Base-by-base conservation (phyloP, 2,113 vertebrate genomes). In the Sapajus apella region DNA sequence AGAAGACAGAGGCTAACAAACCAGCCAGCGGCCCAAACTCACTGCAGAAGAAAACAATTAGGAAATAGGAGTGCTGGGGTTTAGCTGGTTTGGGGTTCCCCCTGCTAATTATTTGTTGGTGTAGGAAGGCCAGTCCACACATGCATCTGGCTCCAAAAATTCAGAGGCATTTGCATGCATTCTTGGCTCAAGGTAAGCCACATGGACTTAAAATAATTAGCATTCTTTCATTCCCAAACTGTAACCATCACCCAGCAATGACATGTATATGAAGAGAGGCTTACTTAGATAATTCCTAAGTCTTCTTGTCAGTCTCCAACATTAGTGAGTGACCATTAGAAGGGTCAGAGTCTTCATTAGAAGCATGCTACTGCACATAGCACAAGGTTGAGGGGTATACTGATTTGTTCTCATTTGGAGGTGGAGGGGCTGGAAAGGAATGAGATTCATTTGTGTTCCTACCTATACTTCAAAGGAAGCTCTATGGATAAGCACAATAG, bases 261-360 rank as follows among this genome's bases (percentile, higher is more conserved):
- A 43, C 79, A 8, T 75, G 12, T 45, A 16, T 77, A 21, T 13
- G 35, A 23, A 43, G 47, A 77, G 3, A 27, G 1, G 32, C 27
- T 58, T 5, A 17, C 5, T 17, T 3, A 27, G 4, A 2, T 21
- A 0, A 56, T 6, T 6, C 5, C 9, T 1, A 30, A 45, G 47
- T 23, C 1, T 20, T n/a, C 35, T 2, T 18, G 86, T 12, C 61
- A 3, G 12, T 13, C 72, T 20, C 76, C n/a, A 6, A 3, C 0
- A 4, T 5, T 40, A 0, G 3, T 2, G 27, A 5, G n/a, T 0
- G 25, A 2, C 47, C 43, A 0, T 4, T 1, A 2, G 13, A 16
- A 52, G 91, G 80, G 8, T 8, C 10, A 0, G 5, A 5, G 58
- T 1, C n/a, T 30, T 43, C 7, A 9, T 68, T 2, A 17, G 16